Evolutionary conservation across 1,140 invertebrate genomes (phyloP), one percentile per base, ranked within the genome.

Genomic region (Drosophila kurseongensis): DNA sequence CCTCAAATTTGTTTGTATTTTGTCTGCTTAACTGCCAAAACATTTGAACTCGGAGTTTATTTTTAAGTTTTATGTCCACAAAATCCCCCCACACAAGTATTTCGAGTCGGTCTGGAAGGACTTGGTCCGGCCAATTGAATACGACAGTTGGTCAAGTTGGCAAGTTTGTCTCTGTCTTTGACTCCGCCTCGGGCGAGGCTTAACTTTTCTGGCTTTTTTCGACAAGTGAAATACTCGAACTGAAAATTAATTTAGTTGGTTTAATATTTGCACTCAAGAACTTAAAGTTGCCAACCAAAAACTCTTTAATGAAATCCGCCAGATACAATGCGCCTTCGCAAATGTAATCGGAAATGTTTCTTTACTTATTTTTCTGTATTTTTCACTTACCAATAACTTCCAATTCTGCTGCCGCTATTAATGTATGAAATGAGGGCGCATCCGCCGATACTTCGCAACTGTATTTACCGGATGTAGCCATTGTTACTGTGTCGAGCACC

Each of bases 381-480:
- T 84, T 69, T 74, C 52, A 92, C 95, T 95, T 93, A 97, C 96
- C 96, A 59, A 96, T 95, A 63, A 97, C 95, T 78, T 95, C 94
- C 94, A 97, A 95, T 67, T 94, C 93, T 51, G 95, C 94, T 48
- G 94, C 94, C 66, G 95, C 94, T 76, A 95, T 94, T 32, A 95
- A 94, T 1, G 97, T 97, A 91, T 96, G 95, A 93, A 98, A 98
- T 47, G 96, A 96, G 5, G 97, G 97, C 23, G 96, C 96, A 92
- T 97, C 97, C 1, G 96, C 96, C 3, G 96, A 97, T 60, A 97
- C 95, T 93, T 97, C 97, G 92, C 97, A 97, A 65, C 95, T 95
- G 92, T 96, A 97, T 56, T 93, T 93, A 10, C 96, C 96, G 56
- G 95, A 94, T 18, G 95, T 94, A 41, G 94, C 94, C 69, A 94